Conservation (phyloP, 2,797 vertebrate species). For the Fistularia tabacaria region DNA sequence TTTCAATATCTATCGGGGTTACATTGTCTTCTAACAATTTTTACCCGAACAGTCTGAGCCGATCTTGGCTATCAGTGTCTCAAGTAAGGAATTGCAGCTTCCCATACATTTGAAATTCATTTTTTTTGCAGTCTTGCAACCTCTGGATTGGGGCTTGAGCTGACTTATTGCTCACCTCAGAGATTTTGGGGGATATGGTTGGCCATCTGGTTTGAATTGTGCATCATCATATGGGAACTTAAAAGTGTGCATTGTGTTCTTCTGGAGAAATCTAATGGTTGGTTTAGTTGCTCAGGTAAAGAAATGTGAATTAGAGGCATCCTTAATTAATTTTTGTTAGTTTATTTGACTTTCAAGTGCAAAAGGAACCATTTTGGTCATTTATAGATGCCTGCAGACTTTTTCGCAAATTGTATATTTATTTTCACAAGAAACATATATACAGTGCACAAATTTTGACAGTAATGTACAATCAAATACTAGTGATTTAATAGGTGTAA, state of each 20-base stretch:
- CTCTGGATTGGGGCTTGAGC: neutral
- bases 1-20: conserved; percentile 34
- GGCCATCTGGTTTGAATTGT: neutral
- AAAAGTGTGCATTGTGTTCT: neutral
- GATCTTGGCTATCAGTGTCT: conserved; percentile 41
- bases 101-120: neutral
- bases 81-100: neutral
- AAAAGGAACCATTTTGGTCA: conserved; percentile 51
- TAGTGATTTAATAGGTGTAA: conserved; percentile 31
- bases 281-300: conserved; percentile 59
- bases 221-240: neutral
- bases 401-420: conserved; percentile 59
- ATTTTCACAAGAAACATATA: conserved; percentile 47
- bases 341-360: conserved; percentile 33
- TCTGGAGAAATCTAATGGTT: neutral
- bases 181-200: neutral
- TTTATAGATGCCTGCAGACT: conserved; percentile 41
- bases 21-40: conserved; percentile 36
- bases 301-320: conserved; percentile 53
- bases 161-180: neutral
- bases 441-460: conserved; percentile 27
- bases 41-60: conserved; percentile 45
- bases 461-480: conserved; percentile 53
- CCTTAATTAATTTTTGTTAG: conserved; percentile 37
- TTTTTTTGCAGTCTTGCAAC: neutral